These are phyloP conservation scores for Machimus atricapillus DNA, from an alignment of 2,888 invertebrate genomes.

Conservation along the genomic window DNA sequence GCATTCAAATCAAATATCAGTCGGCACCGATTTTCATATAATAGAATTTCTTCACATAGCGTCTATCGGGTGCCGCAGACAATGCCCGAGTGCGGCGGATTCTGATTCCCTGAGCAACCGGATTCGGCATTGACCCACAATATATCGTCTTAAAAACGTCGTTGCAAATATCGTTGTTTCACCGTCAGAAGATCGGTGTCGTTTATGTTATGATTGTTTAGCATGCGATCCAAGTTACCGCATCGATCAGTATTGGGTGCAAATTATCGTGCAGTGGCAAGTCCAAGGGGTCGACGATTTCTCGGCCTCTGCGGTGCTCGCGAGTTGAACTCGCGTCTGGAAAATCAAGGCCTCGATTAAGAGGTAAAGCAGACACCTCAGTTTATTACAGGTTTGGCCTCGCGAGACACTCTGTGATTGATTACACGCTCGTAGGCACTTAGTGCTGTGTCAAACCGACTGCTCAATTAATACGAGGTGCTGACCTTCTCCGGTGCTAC, in stretches of 20 bases:
- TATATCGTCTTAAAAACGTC: neutral
- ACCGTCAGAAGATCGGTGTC: neutral
- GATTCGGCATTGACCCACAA: neutral
- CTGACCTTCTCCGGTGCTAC: neutral
- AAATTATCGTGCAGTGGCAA: neutral
- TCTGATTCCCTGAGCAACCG: neutral
- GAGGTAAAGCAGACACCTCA: neutral
- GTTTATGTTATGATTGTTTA: neutral
- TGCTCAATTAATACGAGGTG: slow-evolving; percentile 9
- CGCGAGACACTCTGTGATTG: neutral
- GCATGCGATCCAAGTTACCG: neutral
- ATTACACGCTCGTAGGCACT: neutral
- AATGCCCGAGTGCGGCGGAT: neutral
- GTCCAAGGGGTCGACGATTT: neutral
- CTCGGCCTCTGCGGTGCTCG: neutral
- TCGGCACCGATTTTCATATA: neutral
- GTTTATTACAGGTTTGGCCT: slow-evolving; percentile 19
- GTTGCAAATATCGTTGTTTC: neutral
- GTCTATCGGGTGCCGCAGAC: neutral
- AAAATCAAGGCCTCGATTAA: slow-evolving; percentile 23
- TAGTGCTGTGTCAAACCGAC: neutral
- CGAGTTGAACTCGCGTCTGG: slow-evolving; percentile 16
- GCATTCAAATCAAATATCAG: neutral
- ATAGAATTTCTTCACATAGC: neutral
- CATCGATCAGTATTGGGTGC: neutral